phyloP scores from a whole-genome alignment of 2,888 invertebrate genomes.

The Empis stercorea region DNA sequence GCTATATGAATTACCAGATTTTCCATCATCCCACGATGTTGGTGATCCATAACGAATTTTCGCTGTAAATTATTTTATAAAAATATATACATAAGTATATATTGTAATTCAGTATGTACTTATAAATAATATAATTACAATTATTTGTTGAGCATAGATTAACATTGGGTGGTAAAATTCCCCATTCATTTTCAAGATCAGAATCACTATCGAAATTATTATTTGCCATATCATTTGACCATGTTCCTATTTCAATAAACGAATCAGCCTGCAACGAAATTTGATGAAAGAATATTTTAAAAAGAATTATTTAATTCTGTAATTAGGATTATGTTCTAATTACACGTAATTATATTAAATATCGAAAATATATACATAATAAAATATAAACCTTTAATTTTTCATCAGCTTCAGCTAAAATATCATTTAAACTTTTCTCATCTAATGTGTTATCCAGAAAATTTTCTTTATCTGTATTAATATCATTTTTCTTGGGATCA shows the following conservation, averaged over 20 bases:
- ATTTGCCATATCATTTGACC: conserved; percentile 83
- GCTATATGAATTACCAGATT: not conserved
- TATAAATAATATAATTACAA: conserved; percentile 24
- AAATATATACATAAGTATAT: conserved; percentile 1
- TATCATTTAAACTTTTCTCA: conserved; percentile 32
- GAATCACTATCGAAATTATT: conserved; percentile 28
- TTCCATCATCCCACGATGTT: conserved; percentile 29
- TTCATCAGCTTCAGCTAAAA: conserved; percentile 30
- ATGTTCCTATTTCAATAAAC: conserved; percentile 76
- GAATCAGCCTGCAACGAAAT: conserved; percentile 27
- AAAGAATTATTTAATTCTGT: not conserved
- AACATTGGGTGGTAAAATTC: conserved; percentile 49
- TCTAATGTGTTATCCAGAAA: conserved; percentile 30
- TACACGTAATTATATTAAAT: no score
- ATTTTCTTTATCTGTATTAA: not conserved
- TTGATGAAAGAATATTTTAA: conserved; percentile 2
- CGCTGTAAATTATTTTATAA: conserved; percentile 2
- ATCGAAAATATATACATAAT: not conserved
- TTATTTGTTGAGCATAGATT: conserved; percentile 46
- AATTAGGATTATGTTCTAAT: no score
- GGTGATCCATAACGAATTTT: conserved; percentile 33
- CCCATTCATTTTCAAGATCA: conserved; percentile 40
- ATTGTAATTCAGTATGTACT: no score
- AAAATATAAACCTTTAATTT: conserved; percentile 19
- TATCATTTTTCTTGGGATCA: conserved; percentile 4